Evolutionary conservation across 2,113 vertebrate genomes (phyloP), one percentile per base, ranked within the genome.

Genomic region (Siniperca knerii): DNA sequence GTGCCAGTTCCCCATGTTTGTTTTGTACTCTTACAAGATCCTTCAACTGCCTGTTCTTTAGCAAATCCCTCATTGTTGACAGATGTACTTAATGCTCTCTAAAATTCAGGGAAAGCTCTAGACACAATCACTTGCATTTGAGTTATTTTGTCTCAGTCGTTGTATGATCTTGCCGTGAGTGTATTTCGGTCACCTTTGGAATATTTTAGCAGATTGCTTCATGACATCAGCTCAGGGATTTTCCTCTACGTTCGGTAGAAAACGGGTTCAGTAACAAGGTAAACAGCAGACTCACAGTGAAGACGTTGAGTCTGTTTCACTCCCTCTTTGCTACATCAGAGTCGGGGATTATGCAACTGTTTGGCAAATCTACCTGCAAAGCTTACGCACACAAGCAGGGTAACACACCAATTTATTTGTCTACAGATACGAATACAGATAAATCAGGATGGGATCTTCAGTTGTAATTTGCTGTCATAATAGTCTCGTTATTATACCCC

Each of bases 31-130:
- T 52, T 79, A 70, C 62, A 29, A 62, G 70, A 90, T 90, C 72
- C 65, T 77, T 88, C 81, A 84, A 8, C 75, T 60, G 75, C 72
- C 54, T 70, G 58, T 75, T 77, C 64, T 78, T 80, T 23, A 20
- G 54, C 40, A 75, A 87, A 90, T 92, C 81, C 83, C 75, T 54
- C 60, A 50, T 67, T 87, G 86, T 90, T 85, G 90, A 90, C 88
- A 88, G 50, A 78, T 37, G 71, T 55, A 40, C 84, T 87, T 85
- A 83, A 83, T 42, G 60, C 58, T 54, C 76, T 74, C 29, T 50
- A 46, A 61, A 55, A 42, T 58, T 54, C 21, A 61, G 78, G 44
- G 67, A 74, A 83, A 71, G 60, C 75, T 72, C 50, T 0, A 54
- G 79, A 82, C 62, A 70, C 69, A 82, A 7, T 55, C 11, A 21